phyloP scores from a whole-genome alignment of 1,140 invertebrate species.

The Rhyacophila brunnea region DNA sequence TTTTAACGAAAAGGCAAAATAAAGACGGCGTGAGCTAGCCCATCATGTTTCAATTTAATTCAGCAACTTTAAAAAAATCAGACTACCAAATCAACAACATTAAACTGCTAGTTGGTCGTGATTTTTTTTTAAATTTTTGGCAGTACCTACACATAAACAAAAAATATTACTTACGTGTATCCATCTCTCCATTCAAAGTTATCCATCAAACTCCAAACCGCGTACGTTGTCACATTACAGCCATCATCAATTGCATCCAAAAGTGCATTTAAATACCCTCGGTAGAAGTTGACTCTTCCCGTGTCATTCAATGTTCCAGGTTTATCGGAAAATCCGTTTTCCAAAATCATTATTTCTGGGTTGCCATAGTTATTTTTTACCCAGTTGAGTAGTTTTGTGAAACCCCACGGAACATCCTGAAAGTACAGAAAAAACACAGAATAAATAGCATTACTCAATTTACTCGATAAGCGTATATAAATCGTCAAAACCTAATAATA shows the following conservation, averaged over 20 bases:
- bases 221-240: constrained; percentile 63
- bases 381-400: constrained; percentile 11
- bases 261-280: not conserved
- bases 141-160: no score
- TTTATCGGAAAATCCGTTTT: constrained; percentile 52
- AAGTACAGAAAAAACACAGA: no score
- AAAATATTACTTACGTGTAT: constrained; percentile 41
- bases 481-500: no score
- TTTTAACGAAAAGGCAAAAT: no score
- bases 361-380: constrained; percentile 31
- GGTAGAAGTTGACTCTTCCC: not conserved
- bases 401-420: constrained; percentile 12
- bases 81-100: no score
- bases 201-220: constrained; percentile 66
- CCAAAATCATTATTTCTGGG: constrained; percentile 48
- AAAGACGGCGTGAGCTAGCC: no score
- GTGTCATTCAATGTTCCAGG: constrained; percentile 27
- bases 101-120: no score
- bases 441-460: no score
- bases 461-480: no score
- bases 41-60: no score
- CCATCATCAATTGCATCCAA: constrained; percentile 46
- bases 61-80: no score
- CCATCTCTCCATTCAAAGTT: constrained; percentile 65
- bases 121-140: no score